phyloP scores from a whole-genome alignment of 2,113 vertebrate species.

The Conger conger region DNA sequence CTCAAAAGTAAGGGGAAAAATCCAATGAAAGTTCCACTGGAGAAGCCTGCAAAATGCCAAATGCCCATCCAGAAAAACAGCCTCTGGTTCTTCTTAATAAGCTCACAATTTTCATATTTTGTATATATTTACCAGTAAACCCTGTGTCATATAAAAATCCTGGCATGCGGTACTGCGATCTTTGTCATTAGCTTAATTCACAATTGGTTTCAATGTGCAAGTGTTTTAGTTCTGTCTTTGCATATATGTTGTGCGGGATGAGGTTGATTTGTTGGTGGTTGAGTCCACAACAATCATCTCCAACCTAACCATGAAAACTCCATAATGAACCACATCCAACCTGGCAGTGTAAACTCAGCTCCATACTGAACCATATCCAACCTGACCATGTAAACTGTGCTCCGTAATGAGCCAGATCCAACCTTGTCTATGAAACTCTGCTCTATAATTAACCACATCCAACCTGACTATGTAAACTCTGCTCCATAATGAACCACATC shows the following conservation, averaged over 20 bases:
- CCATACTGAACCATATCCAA: neutral
- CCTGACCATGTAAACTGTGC: neutral
- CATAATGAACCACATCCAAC: neutral
- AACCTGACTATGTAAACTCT: neutral
- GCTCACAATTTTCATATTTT: neutral
- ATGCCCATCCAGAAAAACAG: constrained; percentile 30
- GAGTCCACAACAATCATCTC: neutral
- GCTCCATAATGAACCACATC: neutral
- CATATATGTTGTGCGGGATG: neutral
- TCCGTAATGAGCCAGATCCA: neutral
- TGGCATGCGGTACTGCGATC: neutral
- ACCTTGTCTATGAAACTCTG: neutral
- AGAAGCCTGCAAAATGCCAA: neutral
- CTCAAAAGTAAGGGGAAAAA: neutral
- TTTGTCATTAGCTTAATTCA: neutral
- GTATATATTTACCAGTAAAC: neutral
- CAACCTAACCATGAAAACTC: neutral
- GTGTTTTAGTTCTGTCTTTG: neutral
- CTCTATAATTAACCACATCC: too few relatives aligned
- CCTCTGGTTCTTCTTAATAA: neutral
- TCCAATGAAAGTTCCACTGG: neutral
- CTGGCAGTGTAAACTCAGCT: neutral
- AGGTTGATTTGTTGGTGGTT: neutral
- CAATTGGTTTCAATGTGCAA: neutral
- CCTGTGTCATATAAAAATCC: neutral